Conservation (phyloP, 2,797 vertebrate genomes). For the Simalia tracyae region DNA sequence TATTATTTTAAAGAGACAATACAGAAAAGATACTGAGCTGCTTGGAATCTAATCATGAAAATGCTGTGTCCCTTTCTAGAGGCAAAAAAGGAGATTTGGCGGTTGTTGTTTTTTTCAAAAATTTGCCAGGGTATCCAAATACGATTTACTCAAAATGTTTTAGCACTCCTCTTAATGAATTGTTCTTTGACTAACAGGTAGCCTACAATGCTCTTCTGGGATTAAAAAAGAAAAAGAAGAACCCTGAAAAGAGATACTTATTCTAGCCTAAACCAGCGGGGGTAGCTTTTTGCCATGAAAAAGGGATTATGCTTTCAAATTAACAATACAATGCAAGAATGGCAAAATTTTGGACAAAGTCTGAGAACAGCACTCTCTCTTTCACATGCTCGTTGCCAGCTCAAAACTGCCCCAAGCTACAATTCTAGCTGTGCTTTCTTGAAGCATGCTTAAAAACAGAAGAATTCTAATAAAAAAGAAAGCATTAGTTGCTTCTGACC, state of each 20-base stretch:
- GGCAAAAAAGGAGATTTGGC: constrained; percentile 67
- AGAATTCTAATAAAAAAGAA: constrained; percentile 65
- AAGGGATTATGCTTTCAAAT: constrained; percentile 72
- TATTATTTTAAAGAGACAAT: constrained; percentile 69
- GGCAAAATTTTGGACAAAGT: constrained; percentile 66
- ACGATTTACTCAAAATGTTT: constrained; percentile 52
- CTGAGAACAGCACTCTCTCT: constrained; percentile 71
- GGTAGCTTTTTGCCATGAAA: constrained; percentile 76
- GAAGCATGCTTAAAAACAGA: constrained; percentile 75
- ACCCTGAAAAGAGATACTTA: constrained; percentile 66
- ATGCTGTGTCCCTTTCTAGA: constrained; percentile 76
- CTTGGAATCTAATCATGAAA: constrained; percentile 72
- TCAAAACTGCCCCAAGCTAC: constrained; percentile 73
- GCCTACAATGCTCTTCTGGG: constrained; percentile 56
- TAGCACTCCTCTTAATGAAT: constrained; percentile 58
- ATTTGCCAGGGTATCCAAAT: constrained; percentile 42
- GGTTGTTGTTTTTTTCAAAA: constrained; percentile 44
- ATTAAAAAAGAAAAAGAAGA: constrained; percentile 49
- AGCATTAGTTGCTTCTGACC: constrained; percentile 65
- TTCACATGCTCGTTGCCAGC: constrained; percentile 76
- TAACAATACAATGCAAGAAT: constrained; percentile 69
- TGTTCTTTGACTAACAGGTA: constrained; percentile 65
- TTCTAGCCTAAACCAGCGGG: constrained; percentile 63
- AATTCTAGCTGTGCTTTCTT: constrained; percentile 67
- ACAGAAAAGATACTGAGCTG: constrained; percentile 71